These are phyloP conservation scores for Tortricodes alternella DNA, from an alignment of 2,888 invertebrate species.

Conservation along the genomic window DNA sequence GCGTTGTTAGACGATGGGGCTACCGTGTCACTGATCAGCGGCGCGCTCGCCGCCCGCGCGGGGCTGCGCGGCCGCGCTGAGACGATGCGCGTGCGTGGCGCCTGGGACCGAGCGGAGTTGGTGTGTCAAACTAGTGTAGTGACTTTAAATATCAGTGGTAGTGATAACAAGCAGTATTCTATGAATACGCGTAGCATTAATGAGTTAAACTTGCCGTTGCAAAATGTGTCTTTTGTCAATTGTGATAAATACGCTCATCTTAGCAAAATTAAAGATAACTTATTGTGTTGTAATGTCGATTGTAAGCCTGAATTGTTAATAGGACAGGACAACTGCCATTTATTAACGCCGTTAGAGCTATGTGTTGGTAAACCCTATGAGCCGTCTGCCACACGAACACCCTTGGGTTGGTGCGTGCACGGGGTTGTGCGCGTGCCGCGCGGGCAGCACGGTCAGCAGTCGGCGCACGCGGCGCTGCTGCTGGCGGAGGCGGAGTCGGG, in stretches of 20 bases:
- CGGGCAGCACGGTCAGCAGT: too few species aligned
- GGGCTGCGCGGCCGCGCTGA: constrained; percentile 33
- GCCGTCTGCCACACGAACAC: constrained; percentile 35
- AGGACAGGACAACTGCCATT: constrained; percentile 42
- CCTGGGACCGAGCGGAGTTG: constrained; percentile 33
- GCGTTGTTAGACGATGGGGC: constrained; percentile 41
- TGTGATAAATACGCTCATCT: constrained; percentile 25
- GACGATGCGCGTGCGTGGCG: constrained; percentile 37
- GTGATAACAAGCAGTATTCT: constrained; percentile 20
- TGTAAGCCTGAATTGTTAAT: constrained; percentile 40
- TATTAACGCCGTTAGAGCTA: constrained; percentile 36
- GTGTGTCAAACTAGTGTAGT: constrained; percentile 32
- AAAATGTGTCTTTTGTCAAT: constrained; percentile 28
- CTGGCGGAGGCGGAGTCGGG: not conserved
- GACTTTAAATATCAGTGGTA: constrained; percentile 27
- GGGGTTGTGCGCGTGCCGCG: constrained; percentile 22
- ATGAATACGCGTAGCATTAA: constrained; percentile 34
- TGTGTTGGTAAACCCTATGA: constrained; percentile 31
- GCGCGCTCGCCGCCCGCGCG: constrained; percentile 26
- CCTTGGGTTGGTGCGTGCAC: constrained; percentile 38
- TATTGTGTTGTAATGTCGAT: not conserved
- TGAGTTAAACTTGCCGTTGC: constrained; percentile 36
- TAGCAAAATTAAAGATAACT: constrained; percentile 21
- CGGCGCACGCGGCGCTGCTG: not conserved
- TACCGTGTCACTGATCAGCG: constrained; percentile 36